These are phyloP conservation scores for Micrastur ruficollis DNA, from an alignment of 2,797 vertebrate species.

Conservation along the genomic window DNA sequence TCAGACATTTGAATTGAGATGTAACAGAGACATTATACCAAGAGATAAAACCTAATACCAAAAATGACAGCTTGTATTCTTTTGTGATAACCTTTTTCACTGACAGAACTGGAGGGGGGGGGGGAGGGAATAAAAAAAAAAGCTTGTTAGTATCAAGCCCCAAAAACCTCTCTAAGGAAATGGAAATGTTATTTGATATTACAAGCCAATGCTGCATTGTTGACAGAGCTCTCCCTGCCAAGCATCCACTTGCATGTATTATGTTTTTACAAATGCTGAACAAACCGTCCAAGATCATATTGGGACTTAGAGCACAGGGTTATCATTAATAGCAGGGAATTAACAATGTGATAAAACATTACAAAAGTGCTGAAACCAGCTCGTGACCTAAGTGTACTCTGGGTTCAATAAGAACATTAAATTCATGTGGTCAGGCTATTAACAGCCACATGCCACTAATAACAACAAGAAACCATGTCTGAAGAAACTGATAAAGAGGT, in stretches of 20 bases:
- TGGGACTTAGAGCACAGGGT: not conserved
- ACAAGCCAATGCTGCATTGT: not conserved
- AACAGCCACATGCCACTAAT: not conserved
- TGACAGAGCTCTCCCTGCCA: not conserved
- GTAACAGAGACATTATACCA: not conserved
- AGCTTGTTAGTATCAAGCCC: not conserved
- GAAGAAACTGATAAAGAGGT: not conserved
- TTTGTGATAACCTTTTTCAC: not conserved
- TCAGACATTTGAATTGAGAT: not conserved
- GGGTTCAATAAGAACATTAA: not conserved
- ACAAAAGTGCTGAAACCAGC: slow-evolving; percentile 4
- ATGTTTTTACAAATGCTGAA: not conserved
- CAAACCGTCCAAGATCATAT: not conserved
- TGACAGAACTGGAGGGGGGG: not conserved
- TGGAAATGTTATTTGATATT: not conserved
- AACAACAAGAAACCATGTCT: not conserved
- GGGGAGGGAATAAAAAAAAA: too few species aligned
- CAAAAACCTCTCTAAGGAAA: not conserved
- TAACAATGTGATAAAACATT: not conserved
- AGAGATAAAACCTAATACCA: not conserved
- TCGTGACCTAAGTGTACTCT: not conserved
- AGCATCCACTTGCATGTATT: not conserved
- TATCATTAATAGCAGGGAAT: not conserved
- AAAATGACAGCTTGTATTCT: not conserved
- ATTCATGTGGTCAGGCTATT: not conserved